Base-by-base conservation (phyloP, 2,888 invertebrate species). In the Platynereis dumerilii region DNA sequence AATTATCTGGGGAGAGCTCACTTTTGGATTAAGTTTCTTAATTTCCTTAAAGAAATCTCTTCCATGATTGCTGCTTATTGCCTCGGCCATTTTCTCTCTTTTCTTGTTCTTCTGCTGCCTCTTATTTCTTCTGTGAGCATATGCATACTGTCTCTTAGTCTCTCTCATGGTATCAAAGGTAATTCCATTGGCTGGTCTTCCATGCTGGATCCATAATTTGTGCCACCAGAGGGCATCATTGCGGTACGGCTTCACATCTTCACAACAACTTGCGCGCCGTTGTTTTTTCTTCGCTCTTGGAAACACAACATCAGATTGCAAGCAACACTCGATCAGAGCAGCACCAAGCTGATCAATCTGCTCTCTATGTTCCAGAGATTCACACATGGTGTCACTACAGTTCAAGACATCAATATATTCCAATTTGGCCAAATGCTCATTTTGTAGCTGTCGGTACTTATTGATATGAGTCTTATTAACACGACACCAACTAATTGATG, bases 191-290 rank as follows among this genome's bases (percentile, higher is more conserved):
- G n/a, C 7, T 20, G 48, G 48, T 22, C 48, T n/a, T 3, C 10
- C 48, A 48, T 3, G 17, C n/a, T 48, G 20, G 3, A 48, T n/a
- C 48, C 48, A 48, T 22, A 48, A 12, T 5, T n/a, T 48, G 48
- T 48, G 48, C 48, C 48, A 48, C 48, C 48, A 48, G 10, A 48
- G 48, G 7, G 48, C n/a, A 22, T 48, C 48, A n/a, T 48, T n/a
- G 3, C 22, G n/a, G n/a, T 48, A 48, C 7, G 48, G 48, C n/a
- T 48, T n/a, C 22, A 48, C 48, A 48, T 48, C 48, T 5, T 12
- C 48, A 5, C 10, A 5, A 5, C 48, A 48, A 22, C 17, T n/a
- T 12, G 48, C 7, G 3, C 48, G 5, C 7, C 34, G 12, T 7
- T 12, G 5, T n/a, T 48, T 48, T 5, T n/a, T 48, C n/a, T 48